Base-by-base conservation (phyloP, 2,888 invertebrate species). In the Sphaerophoria rueppellii region DNA sequence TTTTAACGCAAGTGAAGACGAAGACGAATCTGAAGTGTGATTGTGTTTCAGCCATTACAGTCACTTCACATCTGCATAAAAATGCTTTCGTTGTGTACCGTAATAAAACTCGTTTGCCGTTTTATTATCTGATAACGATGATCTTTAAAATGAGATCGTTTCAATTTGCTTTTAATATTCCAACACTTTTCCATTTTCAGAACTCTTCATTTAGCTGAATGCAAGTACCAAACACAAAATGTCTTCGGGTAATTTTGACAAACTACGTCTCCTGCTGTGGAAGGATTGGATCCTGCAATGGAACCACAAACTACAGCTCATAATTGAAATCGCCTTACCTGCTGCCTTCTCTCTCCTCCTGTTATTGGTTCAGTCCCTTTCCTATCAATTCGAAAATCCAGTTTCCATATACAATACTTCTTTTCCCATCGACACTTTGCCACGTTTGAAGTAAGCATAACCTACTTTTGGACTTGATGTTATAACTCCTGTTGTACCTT, bases 261-360 rank as follows among this genome's bases (percentile, higher is more conserved):
- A 94, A 89, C 95, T 96, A 89, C 89, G 93, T 4, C 92, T 96
- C 87, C 92, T 96, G 76, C 93, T 95, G 91, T 96, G 96, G 96
- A 96, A 96, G 92, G 96, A 96, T 91, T 95, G 94, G 90, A 90
- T 95, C n/a, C 93, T 96, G 60, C 95, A 96, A 91, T 94, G 93
- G 92, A 92, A 96, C 61, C 95, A 94, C 89, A 93, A 93, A 32
- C 81, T 93, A 48, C 94, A 95, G 89, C 95, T 96, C 0, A 81
- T 93, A 1, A 89, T 94, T 34, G 95, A 96, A 90, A 91, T 96
- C 4, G 87, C 94, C 4, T 90, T 94, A 58, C 95, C 95, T 0
- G 93, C 95, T 4, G 79, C 94, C 3, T 95, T 95, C 75, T 93
- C 94, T 87, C 90, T 94, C 0, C 90, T 96, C 72, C 92, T 96